Base-by-base conservation (phyloP, 2,888 invertebrate genomes). In the Cheilosia grossa region DNA sequence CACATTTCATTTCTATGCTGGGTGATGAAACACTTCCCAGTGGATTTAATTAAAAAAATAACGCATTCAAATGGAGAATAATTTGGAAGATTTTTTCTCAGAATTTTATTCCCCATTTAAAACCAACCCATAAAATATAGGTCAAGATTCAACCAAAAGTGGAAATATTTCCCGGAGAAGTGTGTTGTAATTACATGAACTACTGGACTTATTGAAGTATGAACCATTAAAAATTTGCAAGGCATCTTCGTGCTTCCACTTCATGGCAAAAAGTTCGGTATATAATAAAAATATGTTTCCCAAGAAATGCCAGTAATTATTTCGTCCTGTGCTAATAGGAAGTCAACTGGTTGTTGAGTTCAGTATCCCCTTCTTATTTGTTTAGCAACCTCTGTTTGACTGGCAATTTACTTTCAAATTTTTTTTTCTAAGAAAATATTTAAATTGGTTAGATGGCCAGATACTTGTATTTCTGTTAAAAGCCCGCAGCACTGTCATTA, bases 41-140 rank as follows among this genome's bases (percentile, higher is more conserved):
- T 51, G 51, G 42, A 73, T 80, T 82, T 66, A 70, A 82, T 77
- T 82, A 59, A 77, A 77, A 44, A 72, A 66, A 59, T 58, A 54
- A 59, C 66, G 53, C 69, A 70, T 66, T 82, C 42, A 70, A 77
- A 82, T 58, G 64, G 59, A 54, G 53, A 59, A 70, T 64, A 58
- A 82, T 82, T 67, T 64, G 19, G 58, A 10, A 40, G 59, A 40
- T 21, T 44, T 58, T 30, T 37, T 13, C 47, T 49, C 33, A 24
- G 61, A 30, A 30, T 49, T 69, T 74, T 66, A 13, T 17, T 80
- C 2, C 37, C 24, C 9, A 17, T 59, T 54, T 44, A 10, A 15
- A 59, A 53, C 37, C n/a, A 47, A 10, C 58, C 19, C 44, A 51
- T 19, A 6, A 59, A 74, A 73, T 69, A 56, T 80, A 42, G 80